A percentile compares a stretch with the other conserved stretches of the same genome.
phyloP scores from a whole-genome alignment of 2,888 invertebrate species.

The Dicranocentrus wangi region DNA sequence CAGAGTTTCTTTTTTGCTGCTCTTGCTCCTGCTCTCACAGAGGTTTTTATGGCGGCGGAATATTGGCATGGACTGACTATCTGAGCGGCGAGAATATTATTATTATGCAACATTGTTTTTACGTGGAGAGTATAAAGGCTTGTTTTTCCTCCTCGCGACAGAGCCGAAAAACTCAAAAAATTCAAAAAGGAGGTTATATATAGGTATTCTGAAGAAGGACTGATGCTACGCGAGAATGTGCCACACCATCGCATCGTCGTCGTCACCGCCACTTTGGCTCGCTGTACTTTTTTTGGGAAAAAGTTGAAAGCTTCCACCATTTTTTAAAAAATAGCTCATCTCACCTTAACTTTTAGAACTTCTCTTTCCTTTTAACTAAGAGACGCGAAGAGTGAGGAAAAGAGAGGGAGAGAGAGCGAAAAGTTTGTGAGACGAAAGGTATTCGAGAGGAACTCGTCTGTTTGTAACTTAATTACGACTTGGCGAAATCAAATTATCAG shows the following conservation, averaged over 20 bases:
- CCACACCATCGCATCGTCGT: too few relatives aligned
- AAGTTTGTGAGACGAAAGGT: conserved; percentile 25
- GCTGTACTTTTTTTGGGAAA: too few relatives aligned
- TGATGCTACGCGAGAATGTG: too few relatives aligned
- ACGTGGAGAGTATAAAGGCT: too few relatives aligned
- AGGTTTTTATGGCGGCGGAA: conserved; percentile 28
- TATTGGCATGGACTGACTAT: conserved; percentile 18
- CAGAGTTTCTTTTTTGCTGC: not conserved
- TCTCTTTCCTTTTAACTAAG: not conserved
- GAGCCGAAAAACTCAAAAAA: too few relatives aligned
- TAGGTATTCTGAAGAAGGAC: too few relatives aligned
- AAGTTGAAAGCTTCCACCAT: too few relatives aligned
- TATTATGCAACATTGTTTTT: conserved; percentile 55
- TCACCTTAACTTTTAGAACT: not conserved
- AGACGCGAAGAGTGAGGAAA: too few relatives aligned
- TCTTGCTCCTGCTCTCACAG: not conserved
- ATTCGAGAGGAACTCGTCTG: conserved; percentile 44
- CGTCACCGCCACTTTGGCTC: too few relatives aligned
- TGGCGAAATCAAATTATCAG: conserved; percentile 59
- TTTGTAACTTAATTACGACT: conserved; percentile 60
- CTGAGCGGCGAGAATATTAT: conserved; percentile 47
- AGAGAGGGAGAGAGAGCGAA: conserved; percentile 12
- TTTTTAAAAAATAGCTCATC: not conserved
- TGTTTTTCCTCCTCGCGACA: too few relatives aligned
- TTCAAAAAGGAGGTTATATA: too few relatives aligned